A percentile compares a stretch with the other conserved stretches of the same genome.
These are phyloP conservation scores for Lasioglossum morio DNA, from an alignment of 2,888 invertebrate species.

Conservation along the genomic window DNA sequence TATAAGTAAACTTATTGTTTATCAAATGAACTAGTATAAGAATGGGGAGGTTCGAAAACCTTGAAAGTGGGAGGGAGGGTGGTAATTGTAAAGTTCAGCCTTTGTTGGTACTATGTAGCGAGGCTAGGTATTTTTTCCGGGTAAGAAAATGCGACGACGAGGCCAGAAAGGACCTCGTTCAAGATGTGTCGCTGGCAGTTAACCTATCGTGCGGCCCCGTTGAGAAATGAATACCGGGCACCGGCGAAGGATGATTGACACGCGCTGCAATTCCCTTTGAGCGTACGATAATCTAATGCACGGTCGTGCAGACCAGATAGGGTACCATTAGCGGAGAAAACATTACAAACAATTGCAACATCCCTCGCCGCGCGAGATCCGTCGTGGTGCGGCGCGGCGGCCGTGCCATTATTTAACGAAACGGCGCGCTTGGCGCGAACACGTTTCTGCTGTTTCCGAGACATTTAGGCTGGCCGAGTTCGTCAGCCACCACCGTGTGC, in stretches of 20 bases:
- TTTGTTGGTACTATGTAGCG: neutral
- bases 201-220: constrained; percentile 59
- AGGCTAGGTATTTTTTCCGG: neutral
- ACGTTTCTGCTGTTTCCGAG: constrained; percentile 41
- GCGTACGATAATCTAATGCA: constrained; percentile 44
- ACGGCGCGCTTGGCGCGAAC: constrained; percentile 32
- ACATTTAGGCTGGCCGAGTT: constrained; percentile 29
- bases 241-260: constrained; percentile 62
- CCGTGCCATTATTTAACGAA: constrained; percentile 40
- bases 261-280: constrained; percentile 60
- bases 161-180: constrained; percentile 16
- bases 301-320: constrained; percentile 53
- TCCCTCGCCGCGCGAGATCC: constrained; percentile 39
- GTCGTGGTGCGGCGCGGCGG: neutral
- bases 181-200: constrained; percentile 51
- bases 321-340: constrained; percentile 42
- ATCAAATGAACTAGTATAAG: too few species aligned
- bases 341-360: constrained; percentile 56
- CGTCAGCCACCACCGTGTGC: constrained; percentile 33
- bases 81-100: neutral
- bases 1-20: too few species aligned
- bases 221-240: constrained; percentile 63
- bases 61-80: neutral
- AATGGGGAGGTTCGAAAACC: neutral
- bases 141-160: neutral